A percentile compares a stretch with the other conserved stretches of the same genome.
phyloP scores from a whole-genome alignment of 1,140 invertebrate genomes.

The Neuroterus valhalla region DNA sequence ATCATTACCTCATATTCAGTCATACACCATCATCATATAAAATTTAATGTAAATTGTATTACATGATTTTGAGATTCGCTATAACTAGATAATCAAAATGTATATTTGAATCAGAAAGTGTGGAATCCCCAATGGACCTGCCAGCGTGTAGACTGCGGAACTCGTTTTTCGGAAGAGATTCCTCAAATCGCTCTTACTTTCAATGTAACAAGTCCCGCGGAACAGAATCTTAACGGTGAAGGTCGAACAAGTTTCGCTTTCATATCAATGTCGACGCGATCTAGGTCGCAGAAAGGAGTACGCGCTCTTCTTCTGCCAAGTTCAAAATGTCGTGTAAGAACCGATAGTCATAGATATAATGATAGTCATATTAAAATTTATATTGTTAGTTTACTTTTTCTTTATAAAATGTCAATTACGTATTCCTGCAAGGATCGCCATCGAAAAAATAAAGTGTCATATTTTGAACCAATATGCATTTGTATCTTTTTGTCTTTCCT shows the following conservation, averaged over 20 bases:
- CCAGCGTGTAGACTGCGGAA: neutral
- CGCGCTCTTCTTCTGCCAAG: slow-evolving; percentile 3
- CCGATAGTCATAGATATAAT: slow-evolving; percentile 12
- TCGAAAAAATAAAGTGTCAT: slow-evolving; percentile 11
- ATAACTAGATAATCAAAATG: neutral
- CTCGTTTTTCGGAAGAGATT: neutral
- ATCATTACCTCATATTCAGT: no score
- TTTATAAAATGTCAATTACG: neutral
- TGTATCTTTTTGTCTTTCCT: neutral
- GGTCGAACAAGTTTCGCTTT: slow-evolving; percentile 20
- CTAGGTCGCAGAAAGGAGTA: neutral
- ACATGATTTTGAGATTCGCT: neutral
- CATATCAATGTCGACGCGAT: slow-evolving; percentile 25
- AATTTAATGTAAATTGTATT: neutral
- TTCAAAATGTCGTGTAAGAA: neutral
- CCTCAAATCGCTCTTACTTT: neutral
- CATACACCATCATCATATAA: no score
- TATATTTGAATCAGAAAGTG: neutral
- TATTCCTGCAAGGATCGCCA: neutral
- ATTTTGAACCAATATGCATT: neutral
- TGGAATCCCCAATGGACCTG: neutral
- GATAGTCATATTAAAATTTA: neutral
- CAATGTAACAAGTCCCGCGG: neutral
- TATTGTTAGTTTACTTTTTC: slow-evolving; percentile 2
- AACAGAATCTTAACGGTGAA: slow-evolving; percentile 26